phyloP scores from a whole-genome alignment of 2,113 vertebrate genomes.

The Paralichthys olivaceus region DNA sequence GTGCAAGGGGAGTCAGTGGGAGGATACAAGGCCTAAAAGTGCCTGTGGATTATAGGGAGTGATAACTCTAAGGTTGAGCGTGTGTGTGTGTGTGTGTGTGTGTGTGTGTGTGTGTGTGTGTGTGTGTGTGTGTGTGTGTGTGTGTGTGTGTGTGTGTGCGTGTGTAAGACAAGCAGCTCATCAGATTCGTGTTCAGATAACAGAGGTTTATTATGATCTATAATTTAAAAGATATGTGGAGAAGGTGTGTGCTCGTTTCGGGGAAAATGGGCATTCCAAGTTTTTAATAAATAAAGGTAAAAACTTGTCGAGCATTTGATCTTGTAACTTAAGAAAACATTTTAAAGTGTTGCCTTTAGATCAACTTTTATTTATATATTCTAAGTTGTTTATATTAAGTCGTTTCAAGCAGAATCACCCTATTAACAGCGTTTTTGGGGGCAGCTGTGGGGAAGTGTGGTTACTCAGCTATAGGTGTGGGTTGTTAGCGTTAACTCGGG shows the following conservation, averaged over 20 bases:
- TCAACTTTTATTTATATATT: conserved; percentile 20
- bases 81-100: too few species aligned
- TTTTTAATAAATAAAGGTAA: conserved; percentile 14
- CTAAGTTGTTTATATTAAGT: too few species aligned
- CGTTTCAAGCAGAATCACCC: conserved; percentile 8
- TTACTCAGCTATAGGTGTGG: conserved; percentile 38
- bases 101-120: too few species aligned
- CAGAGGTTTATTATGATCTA: conserved; percentile 45
- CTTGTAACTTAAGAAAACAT: conserved; percentile 16
- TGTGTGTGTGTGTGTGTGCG: too few species aligned
- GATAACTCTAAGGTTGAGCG: conserved; percentile 62
- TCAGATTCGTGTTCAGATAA: conserved; percentile 54
- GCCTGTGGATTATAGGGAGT: conserved; percentile 66
- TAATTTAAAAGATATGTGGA: conserved; percentile 34
- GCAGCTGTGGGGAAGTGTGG: conserved; percentile 19
- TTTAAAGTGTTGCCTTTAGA: conserved; percentile 14
- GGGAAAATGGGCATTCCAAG: neutral
- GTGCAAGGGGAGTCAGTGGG: conserved; percentile 57
- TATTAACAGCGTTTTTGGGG: conserved; percentile 14
- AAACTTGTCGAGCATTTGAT: conserved; percentile 8
- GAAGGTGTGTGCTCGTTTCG: conserved; percentile 24
- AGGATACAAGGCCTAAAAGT: conserved; percentile 58
- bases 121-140: too few species aligned
- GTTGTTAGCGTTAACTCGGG: conserved; percentile 51
- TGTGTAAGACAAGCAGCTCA: conserved; percentile 38